Conservation (phyloP, 2,888 invertebrate genomes). For the Danaus chrysippus region DNA sequence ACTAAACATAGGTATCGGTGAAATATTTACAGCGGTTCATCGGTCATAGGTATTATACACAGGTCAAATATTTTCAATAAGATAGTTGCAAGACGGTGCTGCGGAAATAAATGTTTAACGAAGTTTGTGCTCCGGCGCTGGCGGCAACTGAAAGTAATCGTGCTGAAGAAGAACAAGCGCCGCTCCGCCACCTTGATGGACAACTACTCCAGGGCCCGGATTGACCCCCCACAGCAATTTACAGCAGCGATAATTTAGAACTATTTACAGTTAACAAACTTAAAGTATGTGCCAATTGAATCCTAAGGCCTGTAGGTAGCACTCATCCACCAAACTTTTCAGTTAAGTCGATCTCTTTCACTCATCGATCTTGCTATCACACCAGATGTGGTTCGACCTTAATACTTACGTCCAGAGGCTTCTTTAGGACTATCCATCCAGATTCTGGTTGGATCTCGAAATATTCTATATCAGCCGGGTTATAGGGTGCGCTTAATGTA, state of each 20-base stretch:
- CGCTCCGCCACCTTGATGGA: conserved; percentile 52
- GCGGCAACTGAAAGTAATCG: conserved; percentile 86
- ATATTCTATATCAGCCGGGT: conserved; percentile 94
- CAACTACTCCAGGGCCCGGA: conserved; percentile 79
- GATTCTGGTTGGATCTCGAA: conserved; percentile 98
- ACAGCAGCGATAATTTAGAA: conserved; percentile 74
- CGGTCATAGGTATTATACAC: conserved; percentile 73
- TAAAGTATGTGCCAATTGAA: conserved; percentile 77
- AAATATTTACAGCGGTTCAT: conserved; percentile 79
- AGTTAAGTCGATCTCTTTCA: conserved; percentile 74
- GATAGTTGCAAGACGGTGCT: conserved; percentile 79
- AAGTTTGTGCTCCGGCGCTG: conserved; percentile 73
- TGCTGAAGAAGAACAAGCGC: conserved; percentile 85
- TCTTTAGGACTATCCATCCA: conserved; percentile 97
- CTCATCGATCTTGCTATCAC: conserved; percentile 60
- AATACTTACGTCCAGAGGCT: conserved; percentile 96
- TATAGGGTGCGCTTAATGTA: conserved; percentile 92
- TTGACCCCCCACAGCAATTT: conserved; percentile 74
- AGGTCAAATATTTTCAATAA: conserved; percentile 69
- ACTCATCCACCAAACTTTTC: conserved; percentile 77
- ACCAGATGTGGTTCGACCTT: conserved; percentile 38
- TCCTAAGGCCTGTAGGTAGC: conserved; percentile 79
- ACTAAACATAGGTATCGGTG: conserved; percentile 78
- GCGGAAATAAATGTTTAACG: conserved; percentile 77
- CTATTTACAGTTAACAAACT: conserved; percentile 75